A percentile compares a stretch with the other conserved stretches of the same genome.
These are phyloP conservation scores for Rynchops niger DNA, from an alignment of 2,113 vertebrate species.

Conservation along the genomic window DNA sequence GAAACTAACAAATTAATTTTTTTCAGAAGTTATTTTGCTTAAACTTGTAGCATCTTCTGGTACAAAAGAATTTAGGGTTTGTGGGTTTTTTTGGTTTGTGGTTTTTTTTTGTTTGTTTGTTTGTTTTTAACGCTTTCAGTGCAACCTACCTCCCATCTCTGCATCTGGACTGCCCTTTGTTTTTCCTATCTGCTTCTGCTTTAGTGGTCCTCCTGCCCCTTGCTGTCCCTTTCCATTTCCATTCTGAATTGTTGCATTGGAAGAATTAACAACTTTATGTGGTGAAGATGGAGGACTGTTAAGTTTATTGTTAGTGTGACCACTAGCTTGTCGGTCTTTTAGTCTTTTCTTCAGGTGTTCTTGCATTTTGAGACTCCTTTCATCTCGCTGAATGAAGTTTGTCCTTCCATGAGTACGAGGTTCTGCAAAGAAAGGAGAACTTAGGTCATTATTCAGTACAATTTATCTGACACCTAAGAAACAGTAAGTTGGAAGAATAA, in stretches of 20 bases:
- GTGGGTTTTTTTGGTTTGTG: too few species aligned
- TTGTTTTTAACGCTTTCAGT: not conserved
- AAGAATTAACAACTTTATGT: constrained; percentile 59
- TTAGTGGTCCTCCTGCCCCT: constrained; percentile 52
- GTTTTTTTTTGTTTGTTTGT: too few species aligned
- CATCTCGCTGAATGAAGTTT: constrained; percentile 75
- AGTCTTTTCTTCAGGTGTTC: constrained; percentile 79
- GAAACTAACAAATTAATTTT: not conserved
- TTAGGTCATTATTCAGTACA: accelerated
- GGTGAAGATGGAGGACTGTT: constrained; percentile 75
- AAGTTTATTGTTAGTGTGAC: constrained; percentile 67
- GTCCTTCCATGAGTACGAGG: constrained; percentile 73
- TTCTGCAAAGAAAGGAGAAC: constrained; percentile 54
- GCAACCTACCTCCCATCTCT: constrained; percentile 67
- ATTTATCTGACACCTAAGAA: not conserved
- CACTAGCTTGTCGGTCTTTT: constrained; percentile 72
- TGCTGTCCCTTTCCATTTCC: constrained; percentile 70
- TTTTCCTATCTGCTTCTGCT: constrained; percentile 74
- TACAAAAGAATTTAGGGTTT: not conserved
- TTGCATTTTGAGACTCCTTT: constrained; percentile 77
- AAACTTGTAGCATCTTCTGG: not conserved
- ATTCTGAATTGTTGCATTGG: constrained; percentile 53
- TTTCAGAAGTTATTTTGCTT: not conserved
- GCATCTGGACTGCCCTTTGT: constrained; percentile 60
- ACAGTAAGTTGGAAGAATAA: not conserved